Conservation (phyloP, 2,797 vertebrate species). For the Pangasius krempfi region DNA sequence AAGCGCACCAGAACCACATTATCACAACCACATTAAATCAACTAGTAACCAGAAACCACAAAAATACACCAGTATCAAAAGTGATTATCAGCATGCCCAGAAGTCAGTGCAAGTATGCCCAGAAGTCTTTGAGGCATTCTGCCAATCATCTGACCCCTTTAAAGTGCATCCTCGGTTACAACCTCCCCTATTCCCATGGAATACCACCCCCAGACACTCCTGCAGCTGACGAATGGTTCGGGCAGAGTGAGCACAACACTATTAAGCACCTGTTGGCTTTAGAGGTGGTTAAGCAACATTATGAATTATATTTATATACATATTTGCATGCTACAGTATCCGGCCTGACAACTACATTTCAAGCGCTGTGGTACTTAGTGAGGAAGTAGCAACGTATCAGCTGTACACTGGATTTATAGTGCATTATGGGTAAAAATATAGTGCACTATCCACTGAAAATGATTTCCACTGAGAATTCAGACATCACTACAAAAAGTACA, state of each 20-base stretch:
- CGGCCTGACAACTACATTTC: not conserved
- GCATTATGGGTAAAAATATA: not conserved
- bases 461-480: not conserved
- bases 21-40: not conserved
- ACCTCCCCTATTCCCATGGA: too few species aligned
- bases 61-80: not conserved
- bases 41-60: not conserved
- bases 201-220: too few species aligned
- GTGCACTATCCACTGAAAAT: not conserved
- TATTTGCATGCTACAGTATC: not conserved
- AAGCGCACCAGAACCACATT: not conserved
- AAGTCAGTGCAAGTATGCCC: too few species aligned
- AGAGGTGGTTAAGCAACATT: not conserved
- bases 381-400: not conserved
- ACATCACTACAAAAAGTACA: not conserved
- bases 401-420: not conserved
- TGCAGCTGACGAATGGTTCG: too few species aligned
- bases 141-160: too few species aligned
- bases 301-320: not conserved
- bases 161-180: too few species aligned
- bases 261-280: not conserved
- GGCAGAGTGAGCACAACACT: not conserved
- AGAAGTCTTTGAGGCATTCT: too few species aligned
- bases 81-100: not conserved
- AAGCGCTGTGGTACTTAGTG: not conserved